These are phyloP conservation scores for Sussaba pulchella DNA, from an alignment of 2,888 invertebrate genomes.

Conservation along the genomic window DNA sequence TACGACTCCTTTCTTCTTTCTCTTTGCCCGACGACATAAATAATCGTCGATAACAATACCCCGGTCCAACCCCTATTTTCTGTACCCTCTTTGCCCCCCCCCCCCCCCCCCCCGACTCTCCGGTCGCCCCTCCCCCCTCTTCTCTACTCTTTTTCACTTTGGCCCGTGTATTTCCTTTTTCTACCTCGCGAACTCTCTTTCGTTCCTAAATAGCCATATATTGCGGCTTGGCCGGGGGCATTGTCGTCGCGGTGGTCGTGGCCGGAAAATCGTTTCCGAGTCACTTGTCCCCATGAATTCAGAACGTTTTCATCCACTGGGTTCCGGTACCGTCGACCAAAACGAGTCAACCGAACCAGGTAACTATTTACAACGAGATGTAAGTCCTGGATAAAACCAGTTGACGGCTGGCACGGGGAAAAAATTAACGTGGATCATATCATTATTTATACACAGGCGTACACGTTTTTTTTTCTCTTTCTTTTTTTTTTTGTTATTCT, in stretches of 20 bases:
- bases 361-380: slow-evolving; percentile 19
- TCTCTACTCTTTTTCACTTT: slow-evolving; percentile 65
- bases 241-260: slow-evolving; percentile 54
- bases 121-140: slow-evolving; percentile 60
- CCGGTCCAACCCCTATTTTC: slow-evolving; percentile 57
- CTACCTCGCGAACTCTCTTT: slow-evolving; percentile 64
- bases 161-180: slow-evolving; percentile 53
- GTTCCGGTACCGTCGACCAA: slow-evolving; percentile 11
- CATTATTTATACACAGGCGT: neutral
- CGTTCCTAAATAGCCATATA: slow-evolving; percentile 52
- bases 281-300: slow-evolving; percentile 52
- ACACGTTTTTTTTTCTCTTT: slow-evolving; percentile 21
- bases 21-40: slow-evolving; percentile 64
- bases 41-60: slow-evolving; percentile 67
- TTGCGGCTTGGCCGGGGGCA: slow-evolving; percentile 56
- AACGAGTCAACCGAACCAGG: slow-evolving; percentile 13
- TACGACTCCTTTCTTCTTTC: slow-evolving; percentile 56
- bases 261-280: slow-evolving; percentile 60
- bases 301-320: slow-evolving; percentile 37
- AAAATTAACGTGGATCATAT: neutral
- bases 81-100: slow-evolving; percentile 56
- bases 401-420: neutral
- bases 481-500: slow-evolving; percentile 1
- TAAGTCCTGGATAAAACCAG: slow-evolving; percentile 10
- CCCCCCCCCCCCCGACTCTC: slow-evolving; percentile 61